A percentile compares a stretch with the other conserved stretches of the same genome.
These are phyloP conservation scores for Ceratoteleas bidentatus DNA, from an alignment of 1,140 invertebrate species.

Conservation along the genomic window DNA sequence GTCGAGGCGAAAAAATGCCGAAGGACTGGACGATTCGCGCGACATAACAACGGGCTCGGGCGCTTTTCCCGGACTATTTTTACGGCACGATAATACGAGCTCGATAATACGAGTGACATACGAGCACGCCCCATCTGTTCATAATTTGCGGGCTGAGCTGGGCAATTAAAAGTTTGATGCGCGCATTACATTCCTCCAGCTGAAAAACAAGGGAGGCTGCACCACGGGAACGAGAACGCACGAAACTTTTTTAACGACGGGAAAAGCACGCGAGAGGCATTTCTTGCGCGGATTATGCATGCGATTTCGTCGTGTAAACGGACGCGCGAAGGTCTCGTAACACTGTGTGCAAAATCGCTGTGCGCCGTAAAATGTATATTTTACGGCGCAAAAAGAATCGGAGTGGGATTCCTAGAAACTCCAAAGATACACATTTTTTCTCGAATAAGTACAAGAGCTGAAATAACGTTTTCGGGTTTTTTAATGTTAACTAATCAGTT, in stretches of 20 bases:
- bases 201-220: slow-evolving; percentile 74
- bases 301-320: not conserved
- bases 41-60: slow-evolving; percentile 7
- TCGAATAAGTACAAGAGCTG: too few species aligned
- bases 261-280: slow-evolving; percentile 26
- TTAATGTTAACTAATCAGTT: too few species aligned
- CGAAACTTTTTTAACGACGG: slow-evolving; percentile 43
- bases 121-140: slow-evolving; percentile 76
- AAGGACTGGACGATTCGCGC: too few species aligned
- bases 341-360: too few species aligned
- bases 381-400: too few species aligned
- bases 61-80: slow-evolving; percentile 71
- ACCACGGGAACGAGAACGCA: slow-evolving; percentile 2
- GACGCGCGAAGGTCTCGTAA: too few species aligned
- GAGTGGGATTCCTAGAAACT: too few species aligned
- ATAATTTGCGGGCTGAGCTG: slow-evolving; percentile 79
- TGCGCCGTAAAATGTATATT: too few species aligned
- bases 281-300: slow-evolving; percentile 34
- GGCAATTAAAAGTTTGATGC: slow-evolving; percentile 81
- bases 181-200: slow-evolving; percentile 78
- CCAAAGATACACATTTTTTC: too few species aligned
- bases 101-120: too few species aligned
- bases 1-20: not conserved
- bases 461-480: too few species aligned
- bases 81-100: slow-evolving; percentile 66